Conservation (phyloP, 2,888 invertebrate species). For the Patella caerulea region DNA sequence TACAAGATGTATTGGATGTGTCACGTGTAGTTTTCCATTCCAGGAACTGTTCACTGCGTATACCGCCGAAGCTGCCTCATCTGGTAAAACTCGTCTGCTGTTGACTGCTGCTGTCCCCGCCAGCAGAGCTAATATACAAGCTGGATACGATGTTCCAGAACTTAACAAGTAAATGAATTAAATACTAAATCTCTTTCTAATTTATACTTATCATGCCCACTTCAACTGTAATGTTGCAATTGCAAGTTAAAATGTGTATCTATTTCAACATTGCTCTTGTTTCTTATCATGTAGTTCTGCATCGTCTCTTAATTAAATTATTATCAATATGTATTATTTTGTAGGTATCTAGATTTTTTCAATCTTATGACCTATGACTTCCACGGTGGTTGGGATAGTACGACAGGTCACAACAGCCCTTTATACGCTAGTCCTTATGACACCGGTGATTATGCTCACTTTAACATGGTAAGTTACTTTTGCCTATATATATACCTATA, state of each 20-base stretch:
- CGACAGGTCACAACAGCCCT: constrained; percentile 21
- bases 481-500: too few relatives aligned
- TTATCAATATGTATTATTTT: neutral
- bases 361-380: constrained; percentile 24
- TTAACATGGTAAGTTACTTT: constrained; percentile 11
- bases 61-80: neutral
- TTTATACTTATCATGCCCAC: too few relatives aligned
- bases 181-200: too few relatives aligned
- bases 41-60: constrained; percentile 15
- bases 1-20: too few relatives aligned
- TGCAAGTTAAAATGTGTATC: too few relatives aligned
- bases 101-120: constrained; percentile 15
- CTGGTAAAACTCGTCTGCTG: constrained; percentile 16
- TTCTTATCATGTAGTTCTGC: too few relatives aligned
- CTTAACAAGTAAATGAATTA: constrained; percentile 1
- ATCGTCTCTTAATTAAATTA: too few relatives aligned
- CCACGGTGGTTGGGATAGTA: constrained; percentile 23
- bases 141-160: constrained; percentile 11
- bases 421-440: constrained; percentile 4
- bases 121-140: neutral
- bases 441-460: neutral
- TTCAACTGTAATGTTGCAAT: too few relatives aligned
- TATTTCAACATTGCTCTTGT: too few relatives aligned
- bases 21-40: neutral
- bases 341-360: constrained; percentile 21